Evolutionary conservation across 2,888 invertebrate genomes (phyloP).

Genomic region (Lathronympha strigana): DNA sequence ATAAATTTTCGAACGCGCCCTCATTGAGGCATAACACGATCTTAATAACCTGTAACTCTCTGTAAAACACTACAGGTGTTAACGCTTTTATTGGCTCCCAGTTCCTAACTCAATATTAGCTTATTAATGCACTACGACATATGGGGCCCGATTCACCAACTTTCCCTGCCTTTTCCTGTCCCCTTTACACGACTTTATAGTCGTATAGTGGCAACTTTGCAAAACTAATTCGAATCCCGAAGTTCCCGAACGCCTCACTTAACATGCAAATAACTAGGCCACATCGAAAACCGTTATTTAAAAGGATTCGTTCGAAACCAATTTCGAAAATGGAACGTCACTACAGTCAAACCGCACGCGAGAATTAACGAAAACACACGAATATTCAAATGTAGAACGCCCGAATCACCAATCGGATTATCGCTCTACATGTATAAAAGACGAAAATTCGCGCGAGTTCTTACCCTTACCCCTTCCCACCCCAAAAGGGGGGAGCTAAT

Average conservation of each 20-base stretch:
- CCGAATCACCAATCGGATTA: constrained; percentile 82
- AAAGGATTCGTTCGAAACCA: constrained; percentile 47
- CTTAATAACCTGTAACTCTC: constrained; percentile 14
- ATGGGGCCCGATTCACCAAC: constrained; percentile 44
- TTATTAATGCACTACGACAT: constrained; percentile 59
- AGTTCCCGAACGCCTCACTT: constrained; percentile 27
- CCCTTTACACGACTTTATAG: constrained; percentile 29
- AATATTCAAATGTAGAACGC: constrained; percentile 79
- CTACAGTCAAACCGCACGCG: constrained; percentile 59
- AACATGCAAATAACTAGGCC: constrained; percentile 36
- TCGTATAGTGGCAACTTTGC: constrained; percentile 26
- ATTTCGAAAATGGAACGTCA: constrained; percentile 60
- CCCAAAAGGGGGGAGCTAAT: constrained; percentile 63
- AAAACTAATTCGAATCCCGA: constrained; percentile 36
- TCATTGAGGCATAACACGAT: constrained; percentile 26
- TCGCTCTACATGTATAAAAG: constrained; percentile 82
- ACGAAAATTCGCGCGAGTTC: constrained; percentile 78
- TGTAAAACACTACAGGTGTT: constrained; percentile 54
- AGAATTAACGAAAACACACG: constrained; percentile 73
- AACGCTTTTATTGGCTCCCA: constrained; percentile 60
- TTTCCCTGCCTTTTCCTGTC: constrained; percentile 43
- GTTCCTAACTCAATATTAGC: constrained; percentile 71
- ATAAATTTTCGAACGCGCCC: constrained; percentile 14
- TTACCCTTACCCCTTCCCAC: constrained; percentile 80
- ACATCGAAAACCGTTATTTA: constrained; percentile 29